Conservation (phyloP, 2,113 vertebrate genomes). For the Salminus brasiliensis region DNA sequence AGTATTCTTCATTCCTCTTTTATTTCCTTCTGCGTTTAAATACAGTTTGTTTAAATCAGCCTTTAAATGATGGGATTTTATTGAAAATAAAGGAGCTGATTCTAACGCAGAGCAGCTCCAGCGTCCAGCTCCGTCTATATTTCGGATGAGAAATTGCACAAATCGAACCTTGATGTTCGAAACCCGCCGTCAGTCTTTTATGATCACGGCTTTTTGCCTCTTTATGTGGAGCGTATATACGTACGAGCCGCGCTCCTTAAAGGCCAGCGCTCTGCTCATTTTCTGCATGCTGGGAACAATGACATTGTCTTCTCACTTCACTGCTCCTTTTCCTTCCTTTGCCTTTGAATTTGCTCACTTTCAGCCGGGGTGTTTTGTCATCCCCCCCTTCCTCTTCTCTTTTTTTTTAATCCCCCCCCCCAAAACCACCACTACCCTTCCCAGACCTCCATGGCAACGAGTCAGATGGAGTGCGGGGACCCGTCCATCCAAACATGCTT, state of each 20-base stretch:
- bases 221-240: slow-evolving; percentile 19
- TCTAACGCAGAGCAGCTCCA: no score
- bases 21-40: background rate
- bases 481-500: slow-evolving; percentile 29
- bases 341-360: slow-evolving; percentile 81
- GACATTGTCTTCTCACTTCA: slow-evolving; percentile 73
- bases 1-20: background rate
- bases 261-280: slow-evolving; percentile 61
- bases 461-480: slow-evolving; percentile 49
- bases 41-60: background rate
- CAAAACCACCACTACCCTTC: slow-evolving; percentile 40
- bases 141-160: no score
- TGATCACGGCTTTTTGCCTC: background rate
- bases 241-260: slow-evolving; percentile 8
- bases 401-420: slow-evolving; percentile 25
- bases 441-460: slow-evolving; percentile 45
- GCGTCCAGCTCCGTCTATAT: no score
- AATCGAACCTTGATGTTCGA: background rate
- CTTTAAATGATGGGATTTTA: background rate
- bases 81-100: no score
- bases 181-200: background rate
- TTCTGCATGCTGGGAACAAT: slow-evolving; percentile 64
- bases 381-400: background rate
- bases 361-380: slow-evolving; percentile 69
- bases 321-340: slow-evolving; percentile 73